phyloP scores from a whole-genome alignment of 2,888 invertebrate genomes.

The Palloptera scutellata region DNA sequence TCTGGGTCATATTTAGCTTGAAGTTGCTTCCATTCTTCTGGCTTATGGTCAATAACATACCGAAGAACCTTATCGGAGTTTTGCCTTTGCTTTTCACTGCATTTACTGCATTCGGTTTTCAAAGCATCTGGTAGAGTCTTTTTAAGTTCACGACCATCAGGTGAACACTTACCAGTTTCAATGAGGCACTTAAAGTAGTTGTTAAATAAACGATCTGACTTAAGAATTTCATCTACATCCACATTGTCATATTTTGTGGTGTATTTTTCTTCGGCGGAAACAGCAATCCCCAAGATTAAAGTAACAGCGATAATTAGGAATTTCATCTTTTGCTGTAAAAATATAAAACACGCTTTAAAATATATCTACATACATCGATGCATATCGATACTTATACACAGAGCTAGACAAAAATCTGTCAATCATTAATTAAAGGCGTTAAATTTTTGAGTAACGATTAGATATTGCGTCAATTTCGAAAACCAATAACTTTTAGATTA shows the following conservation, averaged over 20 bases:
- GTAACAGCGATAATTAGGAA: slow-evolving; percentile 45
- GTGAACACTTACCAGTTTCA: slow-evolving; percentile 67
- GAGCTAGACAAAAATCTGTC: neutral
- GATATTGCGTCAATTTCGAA: too few species aligned
- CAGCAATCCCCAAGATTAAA: slow-evolving; percentile 54
- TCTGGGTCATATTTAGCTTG: slow-evolving; percentile 75
- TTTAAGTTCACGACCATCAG: slow-evolving; percentile 69
- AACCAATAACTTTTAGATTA: too few species aligned
- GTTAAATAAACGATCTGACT: slow-evolving; percentile 67
- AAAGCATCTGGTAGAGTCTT: slow-evolving; percentile 71
- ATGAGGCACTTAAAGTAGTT: slow-evolving; percentile 70
- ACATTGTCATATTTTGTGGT: slow-evolving; percentile 67
- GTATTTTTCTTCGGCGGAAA: slow-evolving; percentile 49
- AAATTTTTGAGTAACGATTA: too few species aligned
- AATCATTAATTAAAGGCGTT: neutral
- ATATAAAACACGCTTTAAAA: neutral
- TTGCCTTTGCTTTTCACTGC: slow-evolving; percentile 69
- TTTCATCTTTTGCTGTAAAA: slow-evolving; percentile 45
- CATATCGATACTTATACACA: neutral
- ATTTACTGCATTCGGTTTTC: slow-evolving; percentile 71
- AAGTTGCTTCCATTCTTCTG: slow-evolving; percentile 71
- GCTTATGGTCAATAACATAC: slow-evolving; percentile 72
- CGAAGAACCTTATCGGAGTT: slow-evolving; percentile 71
- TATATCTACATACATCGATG: neutral
- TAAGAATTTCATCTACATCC: slow-evolving; percentile 68